These are phyloP conservation scores for Rhinolophus sinicus DNA, from an alignment of 2,113 vertebrate species.

Conservation along the genomic window DNA sequence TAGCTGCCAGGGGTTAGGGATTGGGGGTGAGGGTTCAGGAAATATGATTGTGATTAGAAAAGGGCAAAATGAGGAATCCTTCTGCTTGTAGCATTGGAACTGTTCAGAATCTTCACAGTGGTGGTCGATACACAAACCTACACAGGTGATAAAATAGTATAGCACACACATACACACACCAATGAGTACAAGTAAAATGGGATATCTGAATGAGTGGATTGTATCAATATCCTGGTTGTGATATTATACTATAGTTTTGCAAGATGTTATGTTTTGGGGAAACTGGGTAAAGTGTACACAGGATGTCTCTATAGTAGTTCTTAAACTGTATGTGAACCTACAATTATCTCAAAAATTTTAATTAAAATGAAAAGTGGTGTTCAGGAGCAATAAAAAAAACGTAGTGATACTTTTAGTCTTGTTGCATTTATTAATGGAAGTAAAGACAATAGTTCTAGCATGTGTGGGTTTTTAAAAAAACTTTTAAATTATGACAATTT, in stretches of 20 bases:
- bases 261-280: constrained; percentile 11
- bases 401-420: not conserved
- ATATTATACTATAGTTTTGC: not conserved
- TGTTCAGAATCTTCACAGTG: not conserved
- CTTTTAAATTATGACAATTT: constrained; percentile 12
- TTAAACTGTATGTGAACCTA: not conserved
- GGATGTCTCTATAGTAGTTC: constrained; percentile 1
- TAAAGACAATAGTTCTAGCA: not conserved
- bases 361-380: constrained; percentile 35
- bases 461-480: not conserved
- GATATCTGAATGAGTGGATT: not conserved
- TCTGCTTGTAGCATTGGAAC: not conserved
- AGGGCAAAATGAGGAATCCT: not conserved
- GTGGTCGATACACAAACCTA: not conserved
- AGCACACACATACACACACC: not conserved
- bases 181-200: not conserved
- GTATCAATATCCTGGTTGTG: not conserved
- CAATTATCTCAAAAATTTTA: not conserved
- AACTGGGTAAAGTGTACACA: not conserved
- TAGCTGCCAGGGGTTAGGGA: not conserved
- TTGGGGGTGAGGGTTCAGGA: not conserved
- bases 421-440: not conserved
- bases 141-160: not conserved
- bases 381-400: not conserved
- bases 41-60: not conserved